phyloP scores from a whole-genome alignment of 2,888 invertebrate species.

The Belgica antarctica region DNA sequence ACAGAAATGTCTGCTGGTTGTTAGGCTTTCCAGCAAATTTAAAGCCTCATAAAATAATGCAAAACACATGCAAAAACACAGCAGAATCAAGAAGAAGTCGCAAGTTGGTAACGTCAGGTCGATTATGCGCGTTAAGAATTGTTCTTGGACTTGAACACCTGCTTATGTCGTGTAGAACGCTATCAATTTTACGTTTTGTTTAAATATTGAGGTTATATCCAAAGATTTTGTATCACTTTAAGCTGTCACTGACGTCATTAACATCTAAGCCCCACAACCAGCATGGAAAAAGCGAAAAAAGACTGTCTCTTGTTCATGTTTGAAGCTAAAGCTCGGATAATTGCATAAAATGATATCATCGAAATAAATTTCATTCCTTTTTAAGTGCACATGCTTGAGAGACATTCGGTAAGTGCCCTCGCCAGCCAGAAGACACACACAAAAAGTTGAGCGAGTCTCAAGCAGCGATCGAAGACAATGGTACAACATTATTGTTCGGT shows the following conservation, averaged over 20 bases:
- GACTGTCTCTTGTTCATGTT: conserved; percentile 5
- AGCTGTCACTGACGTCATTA: too few species aligned
- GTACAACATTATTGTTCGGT: conserved; percentile 43
- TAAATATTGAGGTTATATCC: too few species aligned
- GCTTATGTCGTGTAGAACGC: too few species aligned
- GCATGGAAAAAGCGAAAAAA: not conserved
- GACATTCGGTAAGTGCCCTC: too few species aligned
- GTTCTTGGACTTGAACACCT: too few species aligned
- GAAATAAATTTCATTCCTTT: conserved; percentile 39
- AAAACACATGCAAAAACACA: conserved; percentile 13
- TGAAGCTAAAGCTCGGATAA: conserved; percentile 33
- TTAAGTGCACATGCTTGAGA: too few species aligned
- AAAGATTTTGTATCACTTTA: too few species aligned
- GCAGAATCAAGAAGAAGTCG: not conserved
- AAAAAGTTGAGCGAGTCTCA: conserved; percentile 31
- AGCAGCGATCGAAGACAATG: conserved; percentile 30
- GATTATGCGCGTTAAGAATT: too few species aligned
- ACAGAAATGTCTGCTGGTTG: not conserved
- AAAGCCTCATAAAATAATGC: conserved; percentile 23
- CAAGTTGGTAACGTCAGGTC: too few species aligned
- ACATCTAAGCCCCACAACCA: not conserved
- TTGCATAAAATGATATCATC: conserved; percentile 43
- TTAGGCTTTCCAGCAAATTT: not conserved
- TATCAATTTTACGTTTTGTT: too few species aligned
- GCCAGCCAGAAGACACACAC: not conserved